Evolutionary conservation across 2,888 invertebrate species (phyloP), one percentile per base, ranked within the genome.

Genomic region (Trachelus iudaicus): DNA sequence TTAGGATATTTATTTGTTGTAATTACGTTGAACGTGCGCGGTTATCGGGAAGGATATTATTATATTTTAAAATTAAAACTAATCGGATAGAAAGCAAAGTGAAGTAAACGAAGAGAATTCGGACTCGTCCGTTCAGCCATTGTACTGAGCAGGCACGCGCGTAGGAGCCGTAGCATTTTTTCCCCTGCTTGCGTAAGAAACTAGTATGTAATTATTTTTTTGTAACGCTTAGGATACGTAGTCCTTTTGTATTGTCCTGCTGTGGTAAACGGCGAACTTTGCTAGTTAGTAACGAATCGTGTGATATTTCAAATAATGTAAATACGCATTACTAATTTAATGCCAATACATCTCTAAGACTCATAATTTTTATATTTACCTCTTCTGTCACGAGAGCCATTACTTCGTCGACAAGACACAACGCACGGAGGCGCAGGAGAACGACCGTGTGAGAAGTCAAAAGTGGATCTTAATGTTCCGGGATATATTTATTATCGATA

Each of bases 401-500:
- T 23, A 23, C 56, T 23, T 56, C 2, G 2, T 23, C 9, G 6
- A 9, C 9, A 9, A 56, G 9, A 2, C 23, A 56, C 2, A 9
- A 23, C 2, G 23, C 23, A 56, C 2, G 2, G 9, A 23, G 0
- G 9, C 2, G 23, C 15, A 56, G 56, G 23, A 56, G 56, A 56
- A 56, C n/a, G n/a, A n/a, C n/a, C n/a, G n/a, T n/a, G n/a, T n/a
- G 23, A 23, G 9, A 56, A 56, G 56, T 23, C 56, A 23, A 1
- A 56, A 56, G 23, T 56, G 56, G 79, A 76, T 23, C 75, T 79
- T 82, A 75, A 74, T 83, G 80, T 84, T 85, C 79, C 79, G 83
- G 82, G 82, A 85, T 87, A 88, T 88, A 87, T 88, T 88, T 79
- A 84, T 84, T 81, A 83, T 86, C 85, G 81, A 87, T 85, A 85